These are phyloP conservation scores for Ciona savignyi DNA, from an alignment of 23 tunicate species.

Conservation along the genomic window DNA sequence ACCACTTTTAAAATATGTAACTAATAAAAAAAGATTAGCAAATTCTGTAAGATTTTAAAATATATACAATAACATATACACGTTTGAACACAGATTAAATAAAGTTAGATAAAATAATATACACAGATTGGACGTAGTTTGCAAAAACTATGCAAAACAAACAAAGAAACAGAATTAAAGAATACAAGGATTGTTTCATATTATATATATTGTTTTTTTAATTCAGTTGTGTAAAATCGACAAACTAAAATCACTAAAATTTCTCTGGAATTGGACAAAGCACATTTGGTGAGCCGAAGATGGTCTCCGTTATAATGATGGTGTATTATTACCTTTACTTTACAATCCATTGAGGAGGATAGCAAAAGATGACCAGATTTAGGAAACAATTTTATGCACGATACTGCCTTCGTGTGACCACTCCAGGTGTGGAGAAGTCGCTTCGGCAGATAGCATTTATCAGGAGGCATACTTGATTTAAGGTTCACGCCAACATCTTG, in stretches of 20 bases:
- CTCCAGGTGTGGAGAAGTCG: slow-evolving; percentile 93
- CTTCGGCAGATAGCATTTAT: slow-evolving; percentile 89
- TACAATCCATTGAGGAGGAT: slow-evolving; percentile 97
- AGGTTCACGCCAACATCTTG: slow-evolving; percentile 93
- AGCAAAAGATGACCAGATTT: slow-evolving; percentile 92
- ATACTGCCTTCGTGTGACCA: slow-evolving; percentile 94
- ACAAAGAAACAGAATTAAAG: too few species aligned
- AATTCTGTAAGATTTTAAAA: background rate
- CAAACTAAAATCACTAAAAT: background rate
- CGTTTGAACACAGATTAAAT: too few species aligned
- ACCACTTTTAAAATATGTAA: too few species aligned
- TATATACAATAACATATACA: too few species aligned
- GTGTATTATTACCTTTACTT: slow-evolving; percentile 65
- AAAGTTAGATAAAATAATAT: too few species aligned
- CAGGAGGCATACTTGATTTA: slow-evolving; percentile 73
- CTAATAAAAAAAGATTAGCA: too few species aligned
- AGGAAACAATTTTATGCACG: slow-evolving; percentile 82
- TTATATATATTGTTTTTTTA: background rate
- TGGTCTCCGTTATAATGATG: background rate
- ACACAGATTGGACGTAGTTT: too few species aligned
- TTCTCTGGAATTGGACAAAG: too few species aligned
- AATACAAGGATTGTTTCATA: background rate
- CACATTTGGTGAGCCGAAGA: background rate
- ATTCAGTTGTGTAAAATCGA: background rate
- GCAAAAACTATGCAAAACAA: too few species aligned